Evolutionary conservation across 64 coral and sea anemone genomes (phyloP), one percentile per base, ranked within the genome.

Genomic region (Dendronephthya gigantea): DNA sequence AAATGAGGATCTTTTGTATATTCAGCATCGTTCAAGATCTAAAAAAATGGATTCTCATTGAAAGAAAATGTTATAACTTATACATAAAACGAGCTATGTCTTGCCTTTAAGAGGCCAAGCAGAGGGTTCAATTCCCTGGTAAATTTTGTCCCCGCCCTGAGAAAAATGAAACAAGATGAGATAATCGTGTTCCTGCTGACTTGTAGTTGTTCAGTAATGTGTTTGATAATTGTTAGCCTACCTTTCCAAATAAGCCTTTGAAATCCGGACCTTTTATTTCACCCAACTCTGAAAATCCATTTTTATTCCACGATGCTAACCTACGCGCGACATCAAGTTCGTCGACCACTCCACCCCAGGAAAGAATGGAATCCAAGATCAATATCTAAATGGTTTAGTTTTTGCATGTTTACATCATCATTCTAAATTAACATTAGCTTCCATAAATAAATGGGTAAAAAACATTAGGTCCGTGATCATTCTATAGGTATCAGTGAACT

Each of bases 301-400:
- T 86, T 83, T 86, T 93, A 40, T 89, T 93, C 94, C 94, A 97
- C 33, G 81, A 68, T 6, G 90, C 84, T 29, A 97, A 68, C 85
- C 89, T 92, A 66, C 90, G 90, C 13, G 94, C 94, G 89, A 97
- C 93, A 34, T 97, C 94, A 17, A 97, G 85, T 89, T 97, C 94
- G 89, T 97, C 94, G 22, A 97, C 92, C 52, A 97, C 94, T 84
- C 94, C 94, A 55, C 91, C 94, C 94, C 94, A 97, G 1, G 76
- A 79, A 25, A 97, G 34, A 36, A 97, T 82, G 79, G 86, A 91
- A 8, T 97, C 94, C 83, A 97, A 83, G 29, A 96, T 70, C 45
- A 96, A 83, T 11, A 96, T 31, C 94, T 96, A 83, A 4, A 70
- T 48, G 13, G 83, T 15, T 51, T 1, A 84, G 45, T 25, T 27